Percentiles rank a stretch among this genome's conserved stretches.
These are phyloP conservation scores for Phymorhynchus buccinoides DNA, from an alignment of 1,140 invertebrate genomes.

Conservation along the genomic window DNA sequence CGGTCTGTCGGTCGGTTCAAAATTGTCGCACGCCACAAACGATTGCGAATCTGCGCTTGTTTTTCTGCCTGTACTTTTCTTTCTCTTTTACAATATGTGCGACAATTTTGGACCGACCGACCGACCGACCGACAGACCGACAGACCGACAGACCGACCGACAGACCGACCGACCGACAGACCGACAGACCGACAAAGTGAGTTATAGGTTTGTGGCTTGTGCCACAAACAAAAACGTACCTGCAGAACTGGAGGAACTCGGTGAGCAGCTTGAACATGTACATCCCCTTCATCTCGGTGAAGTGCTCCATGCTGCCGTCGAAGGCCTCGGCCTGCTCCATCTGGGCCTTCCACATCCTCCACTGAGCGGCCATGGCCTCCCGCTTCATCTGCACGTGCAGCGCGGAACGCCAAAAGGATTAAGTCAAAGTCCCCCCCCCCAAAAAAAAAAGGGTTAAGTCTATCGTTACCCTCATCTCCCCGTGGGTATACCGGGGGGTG, in stretches of 20 bases:
- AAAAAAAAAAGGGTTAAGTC: no score
- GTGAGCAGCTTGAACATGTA: conserved; percentile 35
- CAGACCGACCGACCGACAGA: neutral
- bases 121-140: neutral
- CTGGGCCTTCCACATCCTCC: conserved; percentile 24
- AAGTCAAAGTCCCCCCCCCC: no score
- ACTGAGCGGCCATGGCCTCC: conserved; percentile 21
- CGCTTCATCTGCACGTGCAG: conserved; percentile 5
- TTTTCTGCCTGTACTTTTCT: neutral
- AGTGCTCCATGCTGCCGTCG: conserved; percentile 8
- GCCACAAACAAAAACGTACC: no score
- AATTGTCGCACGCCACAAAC: no score
- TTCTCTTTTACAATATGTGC: no score
- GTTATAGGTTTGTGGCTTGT: no score
- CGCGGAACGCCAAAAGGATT: no score
- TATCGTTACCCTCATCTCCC: no score
- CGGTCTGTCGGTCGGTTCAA: no score
- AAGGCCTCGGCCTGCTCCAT: conserved; percentile 3
- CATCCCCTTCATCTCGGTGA: conserved; percentile 22
- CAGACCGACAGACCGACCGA: neutral
- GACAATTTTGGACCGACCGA: no score
- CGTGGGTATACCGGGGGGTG: no score
- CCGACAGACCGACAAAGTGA: neutral
- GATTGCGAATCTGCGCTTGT: no score
- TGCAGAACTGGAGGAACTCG: conserved; percentile 41